phyloP scores from a whole-genome alignment of 2,113 vertebrate genomes.

The Lasiurus borealis region DNA sequence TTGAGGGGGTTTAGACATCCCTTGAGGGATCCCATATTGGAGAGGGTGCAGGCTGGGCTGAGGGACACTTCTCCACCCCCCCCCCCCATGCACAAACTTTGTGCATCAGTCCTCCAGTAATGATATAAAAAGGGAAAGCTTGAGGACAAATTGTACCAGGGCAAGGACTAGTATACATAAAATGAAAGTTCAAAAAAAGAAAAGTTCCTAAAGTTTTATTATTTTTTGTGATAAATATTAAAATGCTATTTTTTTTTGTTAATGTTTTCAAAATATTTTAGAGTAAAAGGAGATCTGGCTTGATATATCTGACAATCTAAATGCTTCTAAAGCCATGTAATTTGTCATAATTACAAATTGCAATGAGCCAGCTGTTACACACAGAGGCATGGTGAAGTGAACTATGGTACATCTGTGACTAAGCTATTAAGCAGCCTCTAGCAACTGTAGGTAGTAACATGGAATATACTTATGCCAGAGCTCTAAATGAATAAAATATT shows the following conservation, averaged over 20 bases:
- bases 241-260: neutral
- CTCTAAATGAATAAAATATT: neutral
- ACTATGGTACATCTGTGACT: neutral
- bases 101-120: neutral
- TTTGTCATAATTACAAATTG: neutral
- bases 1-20: too few species aligned
- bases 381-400: neutral
- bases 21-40: too few species aligned
- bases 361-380: neutral
- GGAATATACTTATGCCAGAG: neutral
- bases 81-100: too few species aligned
- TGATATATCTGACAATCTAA: neutral
- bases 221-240: neutral
- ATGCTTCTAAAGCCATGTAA: neutral
- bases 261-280: neutral
- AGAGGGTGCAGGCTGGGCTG: too few species aligned
- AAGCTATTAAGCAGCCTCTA: neutral
- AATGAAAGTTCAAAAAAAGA: neutral
- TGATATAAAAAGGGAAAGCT: neutral
- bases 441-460: neutral
- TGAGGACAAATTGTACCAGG: neutral
- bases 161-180: neutral
- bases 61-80: too few species aligned
- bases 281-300: neutral
- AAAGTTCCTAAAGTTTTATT: neutral